A percentile compares a stretch with the other conserved stretches of the same genome.
These are phyloP conservation scores for Geophilus truncorum DNA, from an alignment of 2,888 invertebrate genomes.

Conservation along the genomic window DNA sequence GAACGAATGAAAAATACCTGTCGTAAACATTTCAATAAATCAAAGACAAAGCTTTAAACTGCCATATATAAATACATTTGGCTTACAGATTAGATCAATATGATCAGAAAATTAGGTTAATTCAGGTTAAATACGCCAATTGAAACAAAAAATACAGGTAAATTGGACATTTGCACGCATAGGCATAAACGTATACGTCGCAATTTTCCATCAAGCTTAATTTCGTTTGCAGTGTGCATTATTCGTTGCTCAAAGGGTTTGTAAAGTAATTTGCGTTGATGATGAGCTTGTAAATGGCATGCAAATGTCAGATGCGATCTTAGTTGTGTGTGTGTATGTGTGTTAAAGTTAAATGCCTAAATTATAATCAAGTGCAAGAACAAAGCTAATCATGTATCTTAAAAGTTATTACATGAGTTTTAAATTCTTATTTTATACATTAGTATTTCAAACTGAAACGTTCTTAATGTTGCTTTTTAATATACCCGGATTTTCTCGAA, in stretches of 20 bases:
- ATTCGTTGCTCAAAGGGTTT: not conserved
- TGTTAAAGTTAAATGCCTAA: slow-evolving; percentile 22
- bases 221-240: not conserved
- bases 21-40: not conserved
- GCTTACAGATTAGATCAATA: not conserved
- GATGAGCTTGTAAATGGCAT: not conserved
- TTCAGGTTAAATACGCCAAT: not conserved
- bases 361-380: slow-evolving; percentile 21
- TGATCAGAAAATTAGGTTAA: not conserved
- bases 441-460: not conserved
- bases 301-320: slow-evolving; percentile 27
- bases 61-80: not conserved
- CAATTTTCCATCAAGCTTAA: not conserved
- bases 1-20: not conserved
- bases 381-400: slow-evolving; percentile 4
- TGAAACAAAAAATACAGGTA: not conserved
- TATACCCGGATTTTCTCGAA: slow-evolving; percentile 17
- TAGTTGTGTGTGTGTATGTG: not conserved
- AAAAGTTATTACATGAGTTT: slow-evolving; percentile 22
- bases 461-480: not conserved
- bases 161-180: slow-evolving; percentile 3
- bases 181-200: not conserved
- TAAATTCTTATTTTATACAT: slow-evolving; percentile 6
- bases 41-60: not conserved
- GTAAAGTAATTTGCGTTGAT: not conserved